Conservation (phyloP, 2,113 vertebrate genomes). For the Anhinga anhinga region DNA sequence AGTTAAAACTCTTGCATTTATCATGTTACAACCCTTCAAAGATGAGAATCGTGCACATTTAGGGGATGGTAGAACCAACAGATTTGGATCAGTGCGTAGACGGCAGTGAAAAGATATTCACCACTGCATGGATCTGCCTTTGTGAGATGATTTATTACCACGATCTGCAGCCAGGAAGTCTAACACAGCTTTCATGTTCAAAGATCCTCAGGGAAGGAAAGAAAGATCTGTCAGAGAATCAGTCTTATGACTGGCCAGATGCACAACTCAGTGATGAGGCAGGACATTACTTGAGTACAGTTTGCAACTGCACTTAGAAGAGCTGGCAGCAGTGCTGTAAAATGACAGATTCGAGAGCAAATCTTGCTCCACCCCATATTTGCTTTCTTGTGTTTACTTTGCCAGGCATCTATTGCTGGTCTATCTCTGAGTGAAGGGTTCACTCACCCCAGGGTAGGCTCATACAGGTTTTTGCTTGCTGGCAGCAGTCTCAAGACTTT, state of each 20-base stretch:
- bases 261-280: background rate
- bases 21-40: background rate
- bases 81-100: background rate
- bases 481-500: fast-evolving
- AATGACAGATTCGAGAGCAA: background rate
- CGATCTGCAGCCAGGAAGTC: background rate
- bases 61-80: fast-evolving
- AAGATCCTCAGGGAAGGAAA: background rate
- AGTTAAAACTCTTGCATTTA: background rate
- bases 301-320: background rate
- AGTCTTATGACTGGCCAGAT: background rate
- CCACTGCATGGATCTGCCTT: background rate
- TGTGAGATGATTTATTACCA: background rate
- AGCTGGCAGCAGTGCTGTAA: background rate
- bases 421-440: background rate
- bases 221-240: background rate
- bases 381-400: background rate
- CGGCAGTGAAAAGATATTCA: background rate
- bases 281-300: background rate
- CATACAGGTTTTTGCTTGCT: background rate
- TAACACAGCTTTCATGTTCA: background rate
- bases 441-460: background rate
- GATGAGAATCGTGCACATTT: background rate
- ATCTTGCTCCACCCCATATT: background rate
- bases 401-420: background rate